phyloP scores from a whole-genome alignment of 1,140 invertebrate species.

The Ruditapes philippinarum region DNA sequence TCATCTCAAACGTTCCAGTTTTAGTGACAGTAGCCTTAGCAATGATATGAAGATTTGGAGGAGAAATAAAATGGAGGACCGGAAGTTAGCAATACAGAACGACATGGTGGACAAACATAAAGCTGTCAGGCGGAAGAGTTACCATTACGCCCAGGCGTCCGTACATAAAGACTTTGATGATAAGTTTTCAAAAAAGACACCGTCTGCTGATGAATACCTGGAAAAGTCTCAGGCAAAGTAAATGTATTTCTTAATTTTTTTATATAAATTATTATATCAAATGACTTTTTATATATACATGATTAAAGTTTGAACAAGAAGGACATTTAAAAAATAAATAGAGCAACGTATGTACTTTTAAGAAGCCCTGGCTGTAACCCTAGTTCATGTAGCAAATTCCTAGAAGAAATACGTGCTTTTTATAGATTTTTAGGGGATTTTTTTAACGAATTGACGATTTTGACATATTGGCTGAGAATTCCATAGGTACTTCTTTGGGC shows the following conservation, averaged over 20 bases:
- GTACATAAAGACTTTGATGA: constrained; percentile 32
- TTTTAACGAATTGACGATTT: too few relatives aligned
- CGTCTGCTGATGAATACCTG: constrained; percentile 41
- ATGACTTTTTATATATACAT: too few relatives aligned
- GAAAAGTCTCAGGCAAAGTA: constrained; percentile 18
- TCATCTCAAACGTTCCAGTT: not conserved
- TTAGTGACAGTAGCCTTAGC: not conserved
- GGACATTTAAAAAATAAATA: too few relatives aligned
- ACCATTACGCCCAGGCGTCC: not conserved
- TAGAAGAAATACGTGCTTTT: too few relatives aligned
- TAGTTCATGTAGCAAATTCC: too few relatives aligned
- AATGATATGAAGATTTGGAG: constrained; percentile 59
- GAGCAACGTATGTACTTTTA: too few relatives aligned
- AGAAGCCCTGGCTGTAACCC: too few relatives aligned
- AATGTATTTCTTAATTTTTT: not conserved
- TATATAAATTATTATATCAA: too few relatives aligned
- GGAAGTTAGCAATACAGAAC: constrained; percentile 21
- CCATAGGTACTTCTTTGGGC: too few relatives aligned
- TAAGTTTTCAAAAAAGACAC: constrained; percentile 26
- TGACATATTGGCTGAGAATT: too few relatives aligned
- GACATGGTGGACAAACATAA: not conserved
- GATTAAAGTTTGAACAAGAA: too few relatives aligned
- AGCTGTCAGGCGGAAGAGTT: not conserved
- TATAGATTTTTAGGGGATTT: too few relatives aligned
- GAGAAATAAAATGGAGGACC: constrained; percentile 46